Percentiles rank a stretch among this genome's conserved stretches.
Conservation (phyloP, 2,888 invertebrate genomes). For the Hololepta plana region DNA sequence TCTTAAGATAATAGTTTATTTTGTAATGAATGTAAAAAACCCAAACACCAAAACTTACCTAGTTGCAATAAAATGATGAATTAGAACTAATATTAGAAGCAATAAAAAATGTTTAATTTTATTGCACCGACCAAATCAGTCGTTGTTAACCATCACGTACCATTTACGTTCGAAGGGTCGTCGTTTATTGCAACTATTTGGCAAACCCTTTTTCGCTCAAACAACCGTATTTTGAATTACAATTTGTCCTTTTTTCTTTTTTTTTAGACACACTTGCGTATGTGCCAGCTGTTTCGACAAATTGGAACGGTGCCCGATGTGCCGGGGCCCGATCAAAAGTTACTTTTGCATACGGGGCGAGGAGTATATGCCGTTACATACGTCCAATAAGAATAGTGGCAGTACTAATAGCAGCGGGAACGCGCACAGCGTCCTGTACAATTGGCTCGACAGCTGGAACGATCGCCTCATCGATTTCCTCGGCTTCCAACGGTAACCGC, state of each 20-base stretch:
- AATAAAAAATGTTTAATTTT: too few species aligned
- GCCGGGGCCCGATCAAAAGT: constrained; percentile 63
- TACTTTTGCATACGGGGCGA: constrained; percentile 71
- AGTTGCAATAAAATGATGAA: too few species aligned
- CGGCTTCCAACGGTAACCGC: constrained; percentile 43
- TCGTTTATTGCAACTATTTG: too few species aligned
- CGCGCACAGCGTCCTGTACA: constrained; percentile 26
- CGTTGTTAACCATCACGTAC: too few species aligned
- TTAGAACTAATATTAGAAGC: too few species aligned
- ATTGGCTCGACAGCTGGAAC: constrained; percentile 43
- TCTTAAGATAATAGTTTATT: too few species aligned
- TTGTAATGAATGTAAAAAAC: too few species aligned
- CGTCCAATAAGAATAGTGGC: constrained; percentile 28
- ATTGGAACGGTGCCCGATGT: constrained; percentile 74
- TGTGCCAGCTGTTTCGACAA: constrained; percentile 66
- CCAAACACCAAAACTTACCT: too few species aligned
- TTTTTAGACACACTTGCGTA: constrained; percentile 57
- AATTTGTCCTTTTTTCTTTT: constrained; percentile 5
- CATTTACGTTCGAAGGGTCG: too few species aligned
- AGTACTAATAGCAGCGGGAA: constrained; percentile 13
- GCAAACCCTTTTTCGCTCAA: neutral
- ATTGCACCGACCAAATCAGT: too few species aligned
- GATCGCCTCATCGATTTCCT: constrained; percentile 56
- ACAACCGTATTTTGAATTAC: constrained; percentile 1
- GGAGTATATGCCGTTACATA: constrained; percentile 41